phyloP scores from a whole-genome alignment of 2,797 vertebrate genomes.

The Meda fulgida region DNA sequence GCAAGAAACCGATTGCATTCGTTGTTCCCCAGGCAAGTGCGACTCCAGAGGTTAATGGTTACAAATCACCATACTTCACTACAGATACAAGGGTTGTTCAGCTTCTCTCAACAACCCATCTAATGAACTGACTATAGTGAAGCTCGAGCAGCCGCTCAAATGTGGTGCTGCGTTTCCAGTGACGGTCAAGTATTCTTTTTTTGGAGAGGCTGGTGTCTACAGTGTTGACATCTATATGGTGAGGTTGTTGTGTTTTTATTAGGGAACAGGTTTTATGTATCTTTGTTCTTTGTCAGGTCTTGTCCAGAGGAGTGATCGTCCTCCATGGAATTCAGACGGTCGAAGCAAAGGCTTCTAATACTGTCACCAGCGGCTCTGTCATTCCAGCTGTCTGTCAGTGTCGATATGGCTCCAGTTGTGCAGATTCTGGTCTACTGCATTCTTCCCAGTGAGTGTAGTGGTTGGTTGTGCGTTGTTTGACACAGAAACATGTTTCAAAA shows the following conservation, averaged over 20 bases:
- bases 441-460: too few species aligned
- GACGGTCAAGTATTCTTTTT: slow-evolving; percentile 64
- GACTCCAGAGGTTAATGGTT: accelerated
- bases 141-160: slow-evolving; percentile 48
- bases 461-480: too few species aligned
- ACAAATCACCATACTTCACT: slow-evolving; percentile 29
- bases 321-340: slow-evolving; percentile 33
- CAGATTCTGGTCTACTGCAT: too few species aligned
- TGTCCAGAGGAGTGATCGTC: slow-evolving; percentile 47
- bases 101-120: slow-evolving; percentile 57
- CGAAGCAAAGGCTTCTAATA: slow-evolving; percentile 33
- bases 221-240: slow-evolving; percentile 68
- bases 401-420: too few species aligned
- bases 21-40: slow-evolving; percentile 60
- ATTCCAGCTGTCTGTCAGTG: slow-evolving; percentile 51
- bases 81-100: not conserved
- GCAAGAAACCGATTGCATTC: too few species aligned
- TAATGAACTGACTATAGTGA: slow-evolving; percentile 67
- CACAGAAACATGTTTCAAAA: too few species aligned
- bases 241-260: too few species aligned
- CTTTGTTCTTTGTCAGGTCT: slow-evolving; percentile 50
- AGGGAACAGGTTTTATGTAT: too few species aligned
- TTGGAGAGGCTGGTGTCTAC: slow-evolving; percentile 60
- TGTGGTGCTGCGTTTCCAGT: slow-evolving; percentile 62
- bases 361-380: slow-evolving; percentile 64